phyloP scores from a whole-genome alignment of 2,113 vertebrate species.

The Entomyzon cyanotis region DNA sequence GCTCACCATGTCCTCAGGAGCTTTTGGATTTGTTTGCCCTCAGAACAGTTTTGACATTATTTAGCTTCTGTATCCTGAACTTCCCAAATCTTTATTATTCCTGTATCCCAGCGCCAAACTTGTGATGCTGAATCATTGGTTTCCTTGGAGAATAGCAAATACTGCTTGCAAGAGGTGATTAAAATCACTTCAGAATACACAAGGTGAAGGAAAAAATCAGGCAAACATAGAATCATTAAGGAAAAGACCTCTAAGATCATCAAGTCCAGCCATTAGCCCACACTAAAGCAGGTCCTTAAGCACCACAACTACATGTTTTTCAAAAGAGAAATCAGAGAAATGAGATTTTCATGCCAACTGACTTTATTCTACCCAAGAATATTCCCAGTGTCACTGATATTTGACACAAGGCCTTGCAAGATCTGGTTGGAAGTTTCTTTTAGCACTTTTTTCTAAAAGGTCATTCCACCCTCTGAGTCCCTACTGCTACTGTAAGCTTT shows the following conservation, averaged over 20 bases:
- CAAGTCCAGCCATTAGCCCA: background rate
- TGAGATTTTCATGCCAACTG: background rate
- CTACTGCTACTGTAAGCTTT: background rate
- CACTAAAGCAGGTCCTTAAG: background rate
- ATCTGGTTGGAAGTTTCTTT: background rate
- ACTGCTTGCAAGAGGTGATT: background rate
- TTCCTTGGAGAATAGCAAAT: background rate
- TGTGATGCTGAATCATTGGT: background rate
- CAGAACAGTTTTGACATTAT: background rate
- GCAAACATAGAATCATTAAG: background rate
- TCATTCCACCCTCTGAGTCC: accelerated
- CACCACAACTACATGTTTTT: background rate
- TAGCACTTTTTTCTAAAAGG: background rate
- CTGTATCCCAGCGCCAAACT: background rate
- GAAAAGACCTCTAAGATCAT: background rate
- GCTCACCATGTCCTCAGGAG: accelerated
- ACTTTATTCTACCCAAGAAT: background rate
- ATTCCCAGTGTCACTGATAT: background rate
- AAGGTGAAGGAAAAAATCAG: background rate
- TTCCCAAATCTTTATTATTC: background rate
- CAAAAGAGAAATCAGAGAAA: background rate
- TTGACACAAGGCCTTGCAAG: background rate
- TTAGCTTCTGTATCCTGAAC: background rate
- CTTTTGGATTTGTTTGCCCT: background rate
- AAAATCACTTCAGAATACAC: background rate